phyloP scores from a whole-genome alignment of 2,888 invertebrate species.

The Scaptodrosophila latifasciaeformis region DNA sequence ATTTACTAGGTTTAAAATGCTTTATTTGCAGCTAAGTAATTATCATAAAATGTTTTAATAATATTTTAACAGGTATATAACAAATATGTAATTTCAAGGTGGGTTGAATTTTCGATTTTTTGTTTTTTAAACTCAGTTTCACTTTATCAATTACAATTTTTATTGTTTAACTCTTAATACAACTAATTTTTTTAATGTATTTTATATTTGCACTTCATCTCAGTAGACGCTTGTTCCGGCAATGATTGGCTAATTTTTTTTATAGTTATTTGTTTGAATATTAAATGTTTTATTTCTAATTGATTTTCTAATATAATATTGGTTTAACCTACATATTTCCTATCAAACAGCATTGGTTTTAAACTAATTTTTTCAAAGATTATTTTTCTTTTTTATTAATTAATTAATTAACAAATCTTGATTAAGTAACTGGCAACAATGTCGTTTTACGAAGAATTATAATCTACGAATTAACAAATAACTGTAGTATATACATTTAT shows the following conservation, averaged over 20 bases:
- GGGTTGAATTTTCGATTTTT: constrained; percentile 72
- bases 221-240: constrained; percentile 51
- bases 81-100: constrained; percentile 73
- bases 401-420: constrained; percentile 49
- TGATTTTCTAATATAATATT: constrained; percentile 41
- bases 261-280: constrained; percentile 35
- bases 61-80: constrained; percentile 71
- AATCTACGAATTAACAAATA: constrained; percentile 45
- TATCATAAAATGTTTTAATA: constrained; percentile 57
- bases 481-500: constrained; percentile 47
- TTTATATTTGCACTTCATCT: constrained; percentile 32
- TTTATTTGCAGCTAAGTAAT: constrained; percentile 64
- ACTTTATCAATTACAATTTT: constrained; percentile 42
- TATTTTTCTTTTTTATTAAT: constrained; percentile 44
- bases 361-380: constrained; percentile 38
- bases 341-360: constrained; percentile 29
- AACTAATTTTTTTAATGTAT: constrained; percentile 33
- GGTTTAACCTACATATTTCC: constrained; percentile 42
- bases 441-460: constrained; percentile 38
- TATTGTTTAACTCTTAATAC: constrained; percentile 38
- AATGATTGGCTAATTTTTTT: constrained; percentile 60
- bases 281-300: constrained; percentile 32
- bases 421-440: constrained; percentile 49
- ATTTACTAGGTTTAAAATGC: constrained; percentile 45
- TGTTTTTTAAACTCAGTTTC: constrained; percentile 65